Base-by-base conservation (phyloP, 2,888 invertebrate genomes). In the Abrostola triplasia region DNA sequence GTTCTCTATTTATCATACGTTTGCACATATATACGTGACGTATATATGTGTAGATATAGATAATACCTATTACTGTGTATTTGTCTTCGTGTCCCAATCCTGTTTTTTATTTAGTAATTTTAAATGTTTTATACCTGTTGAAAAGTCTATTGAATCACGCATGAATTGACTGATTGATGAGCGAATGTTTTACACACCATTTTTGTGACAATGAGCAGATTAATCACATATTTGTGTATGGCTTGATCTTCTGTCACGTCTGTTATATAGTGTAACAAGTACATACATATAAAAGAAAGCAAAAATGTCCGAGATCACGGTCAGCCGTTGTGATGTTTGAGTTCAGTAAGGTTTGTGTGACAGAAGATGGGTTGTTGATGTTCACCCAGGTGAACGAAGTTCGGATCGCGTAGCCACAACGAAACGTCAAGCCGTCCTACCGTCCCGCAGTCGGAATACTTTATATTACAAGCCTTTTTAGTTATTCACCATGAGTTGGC, bases 81-180 rank as follows among this genome's bases (percentile, higher is more conserved):
- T 84, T 86, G 88, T 81, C 87, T 88, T 87, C 86, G 87, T 88
- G 88, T 89, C 85, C 80, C 76, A 77, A 66, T 65, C 76, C 70
- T 80, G 72, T 76, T 79, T 83, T 73, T 78, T 73, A 65, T 77
- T 78, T 66, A 68, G 61, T 77, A 68, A 66, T 71, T 76, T 77
- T 77, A 70, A 77, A 79, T 79, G 59, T 67, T 63, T 36, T 73
- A 49, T 55, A 64, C 35, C 49, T 63, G 55, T 51, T 72, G 36
- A 51, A 63, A 58, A 54, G 37, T 69, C 37, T 48, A 54, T 52
- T 64, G 60, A 47, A 56, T 66, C 57, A 58, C 52, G 50, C 57
- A 77, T 83, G 77, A 78, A 75, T 76, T 80, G 52, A 81, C 77
- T 58, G 67, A 65, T 59, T 70, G 37, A 74, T 64, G 41, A 64